A percentile compares a stretch with the other conserved stretches of the same genome.
Evolutionary conservation across 2,797 vertebrate species (phyloP).

Genomic region (Parauchenoglanis punctatus): DNA sequence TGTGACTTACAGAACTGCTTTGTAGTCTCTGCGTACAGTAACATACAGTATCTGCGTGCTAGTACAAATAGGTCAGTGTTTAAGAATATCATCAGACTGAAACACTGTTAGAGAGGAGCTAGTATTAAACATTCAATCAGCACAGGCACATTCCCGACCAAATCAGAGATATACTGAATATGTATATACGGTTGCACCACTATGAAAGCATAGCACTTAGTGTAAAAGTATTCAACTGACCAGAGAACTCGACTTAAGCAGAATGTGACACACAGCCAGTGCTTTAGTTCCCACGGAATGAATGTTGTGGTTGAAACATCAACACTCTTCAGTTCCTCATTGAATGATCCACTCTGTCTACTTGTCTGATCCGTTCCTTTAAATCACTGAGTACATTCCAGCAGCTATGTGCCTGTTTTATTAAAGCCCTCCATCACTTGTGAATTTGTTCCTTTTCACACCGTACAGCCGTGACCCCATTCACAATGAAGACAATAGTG

Average conservation of each 20-base stretch:
- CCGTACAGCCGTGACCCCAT: not conserved
- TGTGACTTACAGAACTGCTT: not conserved
- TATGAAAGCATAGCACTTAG: not conserved
- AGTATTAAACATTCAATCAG: not conserved
- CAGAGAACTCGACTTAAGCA: not conserved
- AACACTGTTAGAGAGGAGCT: not conserved
- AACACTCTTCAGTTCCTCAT: not conserved
- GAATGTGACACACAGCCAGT: not conserved
- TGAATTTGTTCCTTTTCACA: not conserved
- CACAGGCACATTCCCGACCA: not conserved
- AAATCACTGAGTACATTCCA: constrained; percentile 7
- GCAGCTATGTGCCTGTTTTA: constrained; percentile 1
- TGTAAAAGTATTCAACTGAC: not conserved
- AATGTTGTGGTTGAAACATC: not conserved
- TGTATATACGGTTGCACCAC: not conserved
- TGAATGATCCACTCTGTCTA: constrained; percentile 5
- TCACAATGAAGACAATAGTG: not conserved
- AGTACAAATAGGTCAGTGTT: too few species aligned
- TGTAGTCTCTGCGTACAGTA: not conserved
- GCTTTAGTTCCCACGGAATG: not conserved
- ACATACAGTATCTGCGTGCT: too few species aligned
- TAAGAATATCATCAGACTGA: not conserved
- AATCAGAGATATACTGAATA: not conserved
- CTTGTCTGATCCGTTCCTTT: not conserved
- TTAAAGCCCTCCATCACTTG: constrained; percentile 27